These are phyloP conservation scores for Neodon shergylaensis DNA, from an alignment of 2,113 vertebrate species.

Conservation along the genomic window DNA sequence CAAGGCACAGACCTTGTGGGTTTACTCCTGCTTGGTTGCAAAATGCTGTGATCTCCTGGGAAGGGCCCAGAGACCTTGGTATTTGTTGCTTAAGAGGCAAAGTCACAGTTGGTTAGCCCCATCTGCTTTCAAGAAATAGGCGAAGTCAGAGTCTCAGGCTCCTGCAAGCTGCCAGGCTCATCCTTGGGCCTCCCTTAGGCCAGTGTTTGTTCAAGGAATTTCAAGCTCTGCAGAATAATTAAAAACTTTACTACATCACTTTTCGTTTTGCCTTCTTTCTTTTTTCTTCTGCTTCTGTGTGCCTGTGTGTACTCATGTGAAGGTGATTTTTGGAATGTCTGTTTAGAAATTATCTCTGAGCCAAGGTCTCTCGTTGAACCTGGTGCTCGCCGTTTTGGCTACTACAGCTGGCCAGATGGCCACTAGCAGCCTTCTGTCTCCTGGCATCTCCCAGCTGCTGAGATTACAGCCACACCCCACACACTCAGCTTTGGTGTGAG, in stretches of 20 bases:
- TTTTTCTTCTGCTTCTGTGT: background rate
- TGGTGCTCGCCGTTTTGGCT: background rate
- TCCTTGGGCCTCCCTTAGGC: background rate
- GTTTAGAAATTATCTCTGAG: background rate
- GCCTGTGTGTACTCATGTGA: background rate
- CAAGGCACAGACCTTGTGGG: background rate
- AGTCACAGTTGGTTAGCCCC: slow-evolving; percentile 42
- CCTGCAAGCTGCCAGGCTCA: background rate
- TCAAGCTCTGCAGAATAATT: background rate
- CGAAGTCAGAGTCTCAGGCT: background rate
- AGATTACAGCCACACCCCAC: too few species aligned
- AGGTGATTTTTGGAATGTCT: background rate
- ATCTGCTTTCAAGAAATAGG: slow-evolving; percentile 58
- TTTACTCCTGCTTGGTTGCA: background rate
- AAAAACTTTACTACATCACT: background rate
- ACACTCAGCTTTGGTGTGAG: background rate
- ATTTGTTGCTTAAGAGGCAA: slow-evolving; percentile 54
- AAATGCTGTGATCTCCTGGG: slow-evolving; percentile 32
- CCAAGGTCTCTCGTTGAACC: background rate
- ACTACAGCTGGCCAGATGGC: background rate
- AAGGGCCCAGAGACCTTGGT: background rate
- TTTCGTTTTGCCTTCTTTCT: background rate
- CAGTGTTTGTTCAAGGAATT: slow-evolving; percentile 15
- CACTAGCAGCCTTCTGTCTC: background rate
- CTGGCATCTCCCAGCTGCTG: background rate